These are phyloP conservation scores for Hyperoplus immaculatus DNA, from an alignment of 2,797 vertebrate species.

Conservation along the genomic window DNA sequence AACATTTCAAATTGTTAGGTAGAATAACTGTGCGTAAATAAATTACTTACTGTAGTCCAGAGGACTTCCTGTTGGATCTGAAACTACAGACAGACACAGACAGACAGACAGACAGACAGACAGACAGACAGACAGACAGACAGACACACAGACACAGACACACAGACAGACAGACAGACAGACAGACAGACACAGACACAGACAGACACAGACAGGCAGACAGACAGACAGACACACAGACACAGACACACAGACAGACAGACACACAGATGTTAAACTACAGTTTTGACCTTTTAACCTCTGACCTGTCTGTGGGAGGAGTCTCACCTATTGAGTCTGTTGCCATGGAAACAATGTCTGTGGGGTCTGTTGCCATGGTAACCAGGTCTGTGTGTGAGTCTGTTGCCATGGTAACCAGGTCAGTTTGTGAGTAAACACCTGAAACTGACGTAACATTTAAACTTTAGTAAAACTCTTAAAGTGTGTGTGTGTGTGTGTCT, in stretches of 20 bases:
- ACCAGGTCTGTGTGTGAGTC: too few relatives aligned
- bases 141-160: background rate
- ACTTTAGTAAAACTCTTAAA: background rate
- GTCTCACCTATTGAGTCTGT: too few relatives aligned
- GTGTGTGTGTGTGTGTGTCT: constrained; percentile 1
- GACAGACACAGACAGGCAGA: background rate
- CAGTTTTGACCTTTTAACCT: too few relatives aligned
- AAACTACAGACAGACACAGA: constrained; percentile 41
- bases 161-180: background rate
- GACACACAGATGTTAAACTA: background rate
- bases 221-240: background rate
- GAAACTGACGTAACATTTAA: too few relatives aligned
- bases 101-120: background rate
- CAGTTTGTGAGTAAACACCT: too few relatives aligned
- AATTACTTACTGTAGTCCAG: too few relatives aligned
- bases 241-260: background rate
- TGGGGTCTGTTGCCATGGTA: too few relatives aligned
- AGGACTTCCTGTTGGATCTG: constrained; percentile 25
- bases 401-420: too few relatives aligned
- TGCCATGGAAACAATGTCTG: too few relatives aligned
- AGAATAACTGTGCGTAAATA: too few relatives aligned
- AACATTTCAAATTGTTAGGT: too few relatives aligned
- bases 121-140: constrained; percentile 4
- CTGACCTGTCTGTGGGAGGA: constrained; percentile 31
- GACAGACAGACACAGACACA: background rate